Base-by-base conservation (phyloP, 2,113 vertebrate species). In the Ailuropoda melanoleuca region DNA sequence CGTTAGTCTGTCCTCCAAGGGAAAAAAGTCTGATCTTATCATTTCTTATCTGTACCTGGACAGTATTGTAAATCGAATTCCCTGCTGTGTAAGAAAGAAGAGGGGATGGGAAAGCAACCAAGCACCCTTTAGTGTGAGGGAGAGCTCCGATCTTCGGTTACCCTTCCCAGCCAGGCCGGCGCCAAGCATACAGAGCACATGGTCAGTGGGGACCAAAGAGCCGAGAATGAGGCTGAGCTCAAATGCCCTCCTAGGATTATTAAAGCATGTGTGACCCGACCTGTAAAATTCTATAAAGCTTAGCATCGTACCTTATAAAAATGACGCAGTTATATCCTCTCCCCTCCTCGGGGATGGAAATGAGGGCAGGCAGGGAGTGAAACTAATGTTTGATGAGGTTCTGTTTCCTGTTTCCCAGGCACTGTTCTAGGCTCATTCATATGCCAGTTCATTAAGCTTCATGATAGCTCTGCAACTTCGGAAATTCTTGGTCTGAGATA, bases 121-220 rank as follows among this genome's bases (percentile, higher is more conserved):
- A 4, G 4, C 0, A 0, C 4, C 24, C 3, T 0, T 26, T 4
- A 5, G 39, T 14, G 8, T 64, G 74, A 26, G n/a, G 7, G 50
- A 70, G 21, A 31, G 8, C 78, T 21, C 24, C 13, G 6, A n/a
- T 39, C 29, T 3, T 10, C 6, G 4, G 6, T 2, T 6, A 21
- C n/a, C 11, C 31, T n/a, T 34, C 56, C 77, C 12, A 11, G 92
- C 50, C 53, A 17, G n/a, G n/a, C 46, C 1, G 0, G 77, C 6
- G 8, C 55, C 55, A 15, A 13, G 4, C 26, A 5, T 1, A 0
- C 29, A 10, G 48, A n/a, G 9, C 26, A 1, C 8, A 9, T 77
- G 39, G 6, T 64, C 2, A 0, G 29, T 50, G 58, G 37, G 10
- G 15, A 50, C 13, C 6, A 34, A 50, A 77, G 66, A 86, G 37